phyloP scores from a whole-genome alignment of 2,113 vertebrate species.

The Oncorhynchus masou region DNA sequence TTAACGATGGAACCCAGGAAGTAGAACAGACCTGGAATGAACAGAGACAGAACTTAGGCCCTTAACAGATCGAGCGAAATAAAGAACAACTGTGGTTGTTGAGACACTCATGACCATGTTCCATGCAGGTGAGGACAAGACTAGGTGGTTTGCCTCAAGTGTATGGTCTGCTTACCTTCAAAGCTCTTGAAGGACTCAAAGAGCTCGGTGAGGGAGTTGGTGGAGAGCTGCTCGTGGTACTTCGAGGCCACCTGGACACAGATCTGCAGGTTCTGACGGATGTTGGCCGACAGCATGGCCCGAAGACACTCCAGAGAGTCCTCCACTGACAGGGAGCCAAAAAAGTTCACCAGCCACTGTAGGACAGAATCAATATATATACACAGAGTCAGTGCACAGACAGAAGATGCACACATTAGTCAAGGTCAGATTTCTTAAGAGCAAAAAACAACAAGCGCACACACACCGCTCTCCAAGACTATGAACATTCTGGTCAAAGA shows the following conservation, averaged over 20 bases:
- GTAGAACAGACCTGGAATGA: constrained; percentile 89
- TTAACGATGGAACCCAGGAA: constrained; percentile 99
- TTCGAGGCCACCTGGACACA: constrained; percentile 98
- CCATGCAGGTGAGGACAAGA: not conserved
- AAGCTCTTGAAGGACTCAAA: constrained; percentile 99
- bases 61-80: not conserved
- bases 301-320: constrained; percentile 96
- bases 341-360: constrained; percentile 99
- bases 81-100: not conserved
- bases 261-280: constrained; percentile 98
- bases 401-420: not conserved
- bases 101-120: not conserved
- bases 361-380: constrained; percentile 8
- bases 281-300: constrained; percentile 98
- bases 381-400: constrained; percentile 39
- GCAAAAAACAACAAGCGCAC: constrained; percentile 66
- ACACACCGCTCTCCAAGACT: constrained; percentile 54
- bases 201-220: constrained; percentile 94
- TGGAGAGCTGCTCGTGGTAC: constrained; percentile 94
- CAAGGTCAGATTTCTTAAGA: no score
- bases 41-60: not conserved
- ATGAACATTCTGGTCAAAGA: no score
- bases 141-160: not conserved
- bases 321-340: constrained; percentile 95
- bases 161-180: constrained; percentile 79